phyloP scores from a whole-genome alignment of 2,888 invertebrate species.

The Auanema sp. region DNA sequence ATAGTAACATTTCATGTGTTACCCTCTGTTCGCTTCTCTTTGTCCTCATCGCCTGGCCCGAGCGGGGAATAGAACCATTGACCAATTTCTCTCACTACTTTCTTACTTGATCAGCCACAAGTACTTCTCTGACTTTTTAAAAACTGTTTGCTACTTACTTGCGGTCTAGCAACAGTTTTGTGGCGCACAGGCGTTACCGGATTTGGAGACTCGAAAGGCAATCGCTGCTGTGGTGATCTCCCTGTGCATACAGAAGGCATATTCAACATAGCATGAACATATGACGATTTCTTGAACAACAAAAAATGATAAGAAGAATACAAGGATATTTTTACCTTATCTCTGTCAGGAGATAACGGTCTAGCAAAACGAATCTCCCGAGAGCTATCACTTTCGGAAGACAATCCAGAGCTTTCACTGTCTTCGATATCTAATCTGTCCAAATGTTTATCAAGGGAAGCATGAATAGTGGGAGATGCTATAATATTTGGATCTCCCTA shows the following conservation, averaged over 20 bases:
- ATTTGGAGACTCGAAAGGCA: constrained; percentile 9
- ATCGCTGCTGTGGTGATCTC: constrained; percentile 33
- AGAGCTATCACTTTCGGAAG: constrained; percentile 14
- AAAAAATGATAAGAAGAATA: not conserved
- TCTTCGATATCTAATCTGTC: constrained; percentile 53
- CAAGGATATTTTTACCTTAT: constrained; percentile 11
- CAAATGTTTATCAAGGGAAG: constrained; percentile 67
- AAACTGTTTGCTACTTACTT: not conserved
- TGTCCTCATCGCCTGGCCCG: no score
- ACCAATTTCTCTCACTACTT: no score
- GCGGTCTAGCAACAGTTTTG: not conserved
- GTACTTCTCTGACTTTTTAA: no score
- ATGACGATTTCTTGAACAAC: constrained; percentile 37
- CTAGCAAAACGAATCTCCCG: constrained; percentile 26
- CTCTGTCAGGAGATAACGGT: constrained; percentile 35
- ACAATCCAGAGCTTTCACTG: constrained; percentile 11
- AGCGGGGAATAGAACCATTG: no score
- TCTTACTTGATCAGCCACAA: no score
- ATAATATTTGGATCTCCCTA: constrained; percentile 36
- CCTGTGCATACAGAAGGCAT: constrained; percentile 45
- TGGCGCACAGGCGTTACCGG: constrained; percentile 7
- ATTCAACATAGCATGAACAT: constrained; percentile 44
- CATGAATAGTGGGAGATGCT: constrained; percentile 63
- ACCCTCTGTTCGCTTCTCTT: no score
- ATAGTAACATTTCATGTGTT: no score